phyloP scores from a whole-genome alignment of 2,888 invertebrate species.

The Eristalis intricaria region DNA sequence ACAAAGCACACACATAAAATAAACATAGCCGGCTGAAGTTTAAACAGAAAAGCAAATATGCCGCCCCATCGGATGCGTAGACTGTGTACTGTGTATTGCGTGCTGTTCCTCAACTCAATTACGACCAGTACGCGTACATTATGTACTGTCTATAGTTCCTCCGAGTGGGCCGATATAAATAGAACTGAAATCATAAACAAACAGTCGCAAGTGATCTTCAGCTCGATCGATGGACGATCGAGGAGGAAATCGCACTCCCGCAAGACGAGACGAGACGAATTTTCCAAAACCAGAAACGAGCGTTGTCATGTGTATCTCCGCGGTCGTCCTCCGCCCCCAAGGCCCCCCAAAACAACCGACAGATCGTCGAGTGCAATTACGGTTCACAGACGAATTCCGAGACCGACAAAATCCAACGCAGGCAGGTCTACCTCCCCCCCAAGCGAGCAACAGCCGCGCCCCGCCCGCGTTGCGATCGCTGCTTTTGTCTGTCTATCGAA shows the following conservation, averaged over 20 bases:
- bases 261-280: not conserved
- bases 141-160: not conserved
- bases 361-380: conserved; percentile 47
- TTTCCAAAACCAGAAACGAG: not conserved
- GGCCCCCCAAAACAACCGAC: not conserved
- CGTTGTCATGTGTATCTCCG: conserved; percentile 19
- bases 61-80: conserved; percentile 22
- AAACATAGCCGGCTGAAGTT: conserved; percentile 50
- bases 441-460: conserved; percentile 37
- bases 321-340: conserved; percentile 5
- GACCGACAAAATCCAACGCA: conserved; percentile 59
- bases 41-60: conserved; percentile 48
- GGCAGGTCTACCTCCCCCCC: conserved; percentile 34
- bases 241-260: not conserved
- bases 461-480: conserved; percentile 17
- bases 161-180: conserved; percentile 38
- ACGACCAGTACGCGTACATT: too few species aligned
- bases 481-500: conserved; percentile 60
- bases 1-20: conserved; percentile 5
- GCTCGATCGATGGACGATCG: conserved; percentile 18
- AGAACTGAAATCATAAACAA: conserved; percentile 69
- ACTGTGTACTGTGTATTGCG: not conserved
- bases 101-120: conserved; percentile 38
- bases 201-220: conserved; percentile 32
- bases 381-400: conserved; percentile 52